Conservation (phyloP, 2,113 vertebrate species). For the Nettapus auritus region DNA sequence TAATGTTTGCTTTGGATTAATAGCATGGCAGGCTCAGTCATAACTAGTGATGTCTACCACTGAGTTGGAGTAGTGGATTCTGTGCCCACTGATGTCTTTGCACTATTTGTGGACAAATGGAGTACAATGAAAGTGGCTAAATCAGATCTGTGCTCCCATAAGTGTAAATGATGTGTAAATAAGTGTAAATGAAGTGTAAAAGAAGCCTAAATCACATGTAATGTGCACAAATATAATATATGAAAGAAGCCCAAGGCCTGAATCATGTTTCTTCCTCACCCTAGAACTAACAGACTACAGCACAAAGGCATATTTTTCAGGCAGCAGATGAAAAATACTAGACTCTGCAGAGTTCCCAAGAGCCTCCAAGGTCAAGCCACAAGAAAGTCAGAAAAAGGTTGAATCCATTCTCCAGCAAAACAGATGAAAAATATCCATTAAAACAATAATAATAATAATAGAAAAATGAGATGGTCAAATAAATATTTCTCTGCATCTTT, state of each 20-base stretch:
- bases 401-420: background rate
- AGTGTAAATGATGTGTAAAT: background rate
- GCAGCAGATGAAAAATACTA: background rate
- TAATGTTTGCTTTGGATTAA: background rate
- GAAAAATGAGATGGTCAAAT: background rate
- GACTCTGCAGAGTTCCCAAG: background rate
- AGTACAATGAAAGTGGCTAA: background rate
- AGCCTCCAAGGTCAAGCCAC: background rate
- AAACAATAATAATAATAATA: too few species aligned
- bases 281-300: background rate
- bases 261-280: background rate
- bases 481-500: background rate
- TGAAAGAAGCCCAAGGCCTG: background rate
- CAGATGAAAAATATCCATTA: background rate
- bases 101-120: background rate
- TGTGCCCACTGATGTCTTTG: accelerated
- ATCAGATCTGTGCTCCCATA: background rate
- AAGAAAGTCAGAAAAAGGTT: background rate
- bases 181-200: background rate
- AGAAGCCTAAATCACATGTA: background rate
- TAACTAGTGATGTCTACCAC: background rate
- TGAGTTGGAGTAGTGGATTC: background rate
- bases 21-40: background rate
- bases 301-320: background rate
- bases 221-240: background rate